These are phyloP conservation scores for Anguilla megastoma DNA, from an alignment of 2,797 vertebrate species.

Conservation along the genomic window DNA sequence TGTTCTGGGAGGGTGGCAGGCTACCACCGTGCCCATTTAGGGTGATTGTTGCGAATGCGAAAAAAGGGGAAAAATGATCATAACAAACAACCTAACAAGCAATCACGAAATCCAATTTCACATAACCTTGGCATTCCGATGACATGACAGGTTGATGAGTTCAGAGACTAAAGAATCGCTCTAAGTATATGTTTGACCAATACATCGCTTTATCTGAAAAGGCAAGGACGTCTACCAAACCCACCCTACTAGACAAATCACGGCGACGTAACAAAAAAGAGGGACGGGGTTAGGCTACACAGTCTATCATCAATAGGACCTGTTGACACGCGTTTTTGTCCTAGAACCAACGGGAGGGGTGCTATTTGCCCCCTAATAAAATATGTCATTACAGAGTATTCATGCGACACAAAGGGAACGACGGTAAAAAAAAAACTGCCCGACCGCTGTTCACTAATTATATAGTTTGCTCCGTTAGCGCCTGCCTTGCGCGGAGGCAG, in stretches of 20 bases:
- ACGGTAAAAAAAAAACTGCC: slow-evolving; percentile 98
- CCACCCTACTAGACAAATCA: slow-evolving; percentile 64
- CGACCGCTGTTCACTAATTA: slow-evolving; percentile 99
- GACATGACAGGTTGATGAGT: slow-evolving; percentile 67
- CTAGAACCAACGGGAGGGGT: slow-evolving; percentile 74
- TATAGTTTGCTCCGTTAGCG: slow-evolving; percentile 98
- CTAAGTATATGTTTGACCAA: slow-evolving; percentile 64
- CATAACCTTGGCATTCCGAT: slow-evolving; percentile 61
- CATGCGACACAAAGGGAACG: slow-evolving; percentile 97
- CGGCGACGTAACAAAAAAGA: slow-evolving; percentile 60
- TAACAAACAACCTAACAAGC: slow-evolving; percentile 54
- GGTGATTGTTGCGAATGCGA: slow-evolving; percentile 21
- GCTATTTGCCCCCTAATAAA: slow-evolving; percentile 99
- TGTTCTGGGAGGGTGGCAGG: not conserved
- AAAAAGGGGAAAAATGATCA: not conserved
- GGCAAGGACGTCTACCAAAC: slow-evolving; percentile 62
- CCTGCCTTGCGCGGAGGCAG: slow-evolving; percentile 92
- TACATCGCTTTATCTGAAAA: slow-evolving; percentile 55
- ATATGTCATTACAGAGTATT: slow-evolving; percentile 99
- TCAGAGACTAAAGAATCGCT: slow-evolving; percentile 64
- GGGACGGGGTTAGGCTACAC: slow-evolving; percentile 65
- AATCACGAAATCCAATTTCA: slow-evolving; percentile 61
- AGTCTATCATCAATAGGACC: slow-evolving; percentile 85
- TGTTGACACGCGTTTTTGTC: slow-evolving; percentile 88
- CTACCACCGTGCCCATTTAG: slow-evolving; percentile 18